Evolutionary conservation across 2,797 vertebrate species (phyloP).

Genomic region (Eospalax fontanierii): DNA sequence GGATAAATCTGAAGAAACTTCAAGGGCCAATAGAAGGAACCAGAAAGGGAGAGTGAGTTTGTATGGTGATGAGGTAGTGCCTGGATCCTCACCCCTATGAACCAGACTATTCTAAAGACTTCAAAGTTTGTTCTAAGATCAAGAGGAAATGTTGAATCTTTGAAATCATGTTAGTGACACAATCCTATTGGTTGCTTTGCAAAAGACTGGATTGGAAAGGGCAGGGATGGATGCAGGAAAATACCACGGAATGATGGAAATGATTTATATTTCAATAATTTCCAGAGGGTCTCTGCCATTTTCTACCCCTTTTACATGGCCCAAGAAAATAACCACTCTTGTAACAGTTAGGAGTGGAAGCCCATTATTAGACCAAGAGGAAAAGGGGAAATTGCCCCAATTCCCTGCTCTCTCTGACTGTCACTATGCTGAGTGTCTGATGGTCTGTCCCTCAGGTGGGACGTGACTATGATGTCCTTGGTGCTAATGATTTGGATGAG

Average conservation of each 20-base stretch:
- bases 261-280: background rate
- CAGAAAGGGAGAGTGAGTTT: background rate
- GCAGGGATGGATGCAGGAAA: background rate
- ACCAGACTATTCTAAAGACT: background rate
- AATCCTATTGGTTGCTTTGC: background rate
- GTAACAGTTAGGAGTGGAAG: background rate
- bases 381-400: conserved; percentile 42
- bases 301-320: background rate
- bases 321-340: conserved; percentile 42
- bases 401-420: background rate
- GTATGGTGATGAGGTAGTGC: background rate
- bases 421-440: background rate
- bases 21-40: background rate
- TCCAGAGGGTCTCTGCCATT: background rate
- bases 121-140: background rate
- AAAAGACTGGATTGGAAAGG: background rate
- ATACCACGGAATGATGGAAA: background rate
- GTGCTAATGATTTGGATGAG: too few relatives aligned
- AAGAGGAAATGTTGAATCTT: background rate
- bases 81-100: background rate
- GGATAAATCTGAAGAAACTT: background rate
- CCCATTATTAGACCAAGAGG: background rate
- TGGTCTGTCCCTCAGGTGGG: background rate
- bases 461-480: background rate
- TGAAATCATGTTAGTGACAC: background rate